phyloP scores from a whole-genome alignment of 2,113 vertebrate species.

The Vulpes vulpes region DNA sequence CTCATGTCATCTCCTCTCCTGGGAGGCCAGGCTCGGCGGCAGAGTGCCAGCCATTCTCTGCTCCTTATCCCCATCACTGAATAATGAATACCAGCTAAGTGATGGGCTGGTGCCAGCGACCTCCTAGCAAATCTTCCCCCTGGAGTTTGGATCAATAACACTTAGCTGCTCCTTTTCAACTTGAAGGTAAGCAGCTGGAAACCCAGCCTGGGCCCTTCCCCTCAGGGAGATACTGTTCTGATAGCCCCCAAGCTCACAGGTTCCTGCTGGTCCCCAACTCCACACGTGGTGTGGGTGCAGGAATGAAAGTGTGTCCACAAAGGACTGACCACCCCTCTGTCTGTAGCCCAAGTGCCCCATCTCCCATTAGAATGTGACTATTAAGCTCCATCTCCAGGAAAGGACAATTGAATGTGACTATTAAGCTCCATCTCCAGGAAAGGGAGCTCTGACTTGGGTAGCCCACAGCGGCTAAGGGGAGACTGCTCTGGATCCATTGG shows the following conservation, averaged over 20 bases:
- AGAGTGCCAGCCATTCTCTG: slow-evolving; percentile 68
- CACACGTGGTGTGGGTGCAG: not conserved
- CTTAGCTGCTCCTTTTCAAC: slow-evolving; percentile 71
- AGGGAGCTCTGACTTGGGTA: not conserved
- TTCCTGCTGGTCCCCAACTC: not conserved
- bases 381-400: not conserved
- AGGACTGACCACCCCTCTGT: not conserved
- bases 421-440: not conserved
- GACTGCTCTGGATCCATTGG: not conserved
- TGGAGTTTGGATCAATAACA: slow-evolving; percentile 81
- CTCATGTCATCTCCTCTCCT: not conserved
- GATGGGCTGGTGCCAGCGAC: slow-evolving; percentile 74
- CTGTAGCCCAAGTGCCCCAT: not conserved
- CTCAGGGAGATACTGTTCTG: slow-evolving; percentile 42
- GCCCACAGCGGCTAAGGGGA: not conserved
- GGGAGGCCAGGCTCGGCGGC: slow-evolving; percentile 44
- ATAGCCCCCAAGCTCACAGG: not conserved
- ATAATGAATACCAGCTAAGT: slow-evolving; percentile 81
- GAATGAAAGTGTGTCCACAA: not conserved
- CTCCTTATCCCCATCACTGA: slow-evolving; percentile 59
- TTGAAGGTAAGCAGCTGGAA: slow-evolving; percentile 62
- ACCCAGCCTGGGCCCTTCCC: slow-evolving; percentile 44
- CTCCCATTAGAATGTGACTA: not conserved
- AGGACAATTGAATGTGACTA: not conserved
- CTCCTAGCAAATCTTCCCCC: slow-evolving; percentile 72